These are phyloP conservation scores for Paracanthobrama guichenoti DNA, from an alignment of 2,113 vertebrate genomes.

Conservation along the genomic window DNA sequence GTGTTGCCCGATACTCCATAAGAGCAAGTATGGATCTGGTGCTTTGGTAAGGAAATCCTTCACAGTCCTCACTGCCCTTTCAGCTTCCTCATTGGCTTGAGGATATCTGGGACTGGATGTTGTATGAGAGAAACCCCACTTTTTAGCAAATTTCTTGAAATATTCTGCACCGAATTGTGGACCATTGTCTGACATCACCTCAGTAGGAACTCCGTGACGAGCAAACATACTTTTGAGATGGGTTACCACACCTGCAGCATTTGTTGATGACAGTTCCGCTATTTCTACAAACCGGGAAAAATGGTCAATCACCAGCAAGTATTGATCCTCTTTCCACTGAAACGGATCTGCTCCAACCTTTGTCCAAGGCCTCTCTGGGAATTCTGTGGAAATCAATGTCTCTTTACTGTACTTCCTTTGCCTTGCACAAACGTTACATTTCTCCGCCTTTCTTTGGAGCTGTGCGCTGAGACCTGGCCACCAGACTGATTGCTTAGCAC, in stretches of 20 bases:
- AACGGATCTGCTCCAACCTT: slow-evolving; percentile 42
- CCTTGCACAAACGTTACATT: slow-evolving; percentile 9
- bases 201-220: slow-evolving; percentile 1
- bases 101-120: slow-evolving; percentile 31
- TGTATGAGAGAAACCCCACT: slow-evolving; percentile 36
- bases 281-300: slow-evolving; percentile 46
- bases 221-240: slow-evolving; percentile 40
- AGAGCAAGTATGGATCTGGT: slow-evolving; percentile 33
- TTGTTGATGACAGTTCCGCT: slow-evolving; percentile 34
- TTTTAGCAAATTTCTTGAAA: slow-evolving; percentile 29
- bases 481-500: slow-evolving; percentile 37
- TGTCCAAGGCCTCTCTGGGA: slow-evolving; percentile 40
- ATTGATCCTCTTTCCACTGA: slow-evolving; percentile 9
- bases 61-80: slow-evolving; percentile 37
- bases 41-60: slow-evolving; percentile 32
- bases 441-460: not conserved
- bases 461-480: slow-evolving; percentile 16
- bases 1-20: slow-evolving; percentile 39
- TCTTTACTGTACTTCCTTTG: not conserved
- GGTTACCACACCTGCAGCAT: slow-evolving; percentile 13
- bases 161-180: slow-evolving; percentile 15
- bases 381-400: slow-evolving; percentile 19
- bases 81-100: slow-evolving; percentile 29
- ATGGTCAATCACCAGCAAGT: slow-evolving; percentile 37
- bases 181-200: not conserved